phyloP scores from a whole-genome alignment of 2,113 vertebrate species.

The Nyctibius bracteatus region DNA sequence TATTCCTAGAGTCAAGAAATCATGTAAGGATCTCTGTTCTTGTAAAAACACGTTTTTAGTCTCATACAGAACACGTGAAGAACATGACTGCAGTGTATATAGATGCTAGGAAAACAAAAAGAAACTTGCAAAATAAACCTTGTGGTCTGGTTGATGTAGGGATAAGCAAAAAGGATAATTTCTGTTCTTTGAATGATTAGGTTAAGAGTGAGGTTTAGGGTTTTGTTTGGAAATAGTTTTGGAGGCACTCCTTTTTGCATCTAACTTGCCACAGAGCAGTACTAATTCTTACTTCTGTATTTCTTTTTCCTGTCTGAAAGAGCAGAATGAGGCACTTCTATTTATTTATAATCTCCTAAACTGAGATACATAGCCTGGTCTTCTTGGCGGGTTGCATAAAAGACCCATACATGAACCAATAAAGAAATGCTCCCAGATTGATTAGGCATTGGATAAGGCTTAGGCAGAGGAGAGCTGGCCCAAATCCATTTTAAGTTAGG shows the following conservation, averaged over 20 bases:
- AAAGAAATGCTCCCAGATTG: not conserved
- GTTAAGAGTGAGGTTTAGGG: not conserved
- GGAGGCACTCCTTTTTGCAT: not conserved
- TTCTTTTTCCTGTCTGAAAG: not conserved
- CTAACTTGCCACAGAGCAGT: not conserved
- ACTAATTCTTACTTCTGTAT: not conserved
- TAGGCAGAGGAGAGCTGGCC: not conserved
- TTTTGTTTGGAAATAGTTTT: not conserved
- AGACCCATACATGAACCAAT: not conserved
- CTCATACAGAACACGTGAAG: not conserved
- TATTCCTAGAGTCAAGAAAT: not conserved
- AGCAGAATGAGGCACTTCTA: not conserved
- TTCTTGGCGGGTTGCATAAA: not conserved
- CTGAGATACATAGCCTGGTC: not conserved
- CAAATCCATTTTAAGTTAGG: not conserved
- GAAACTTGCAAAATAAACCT: not conserved
- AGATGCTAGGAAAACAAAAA: not conserved
- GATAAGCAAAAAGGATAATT: not conserved
- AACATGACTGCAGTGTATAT: not conserved
- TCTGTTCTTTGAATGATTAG: not conserved
- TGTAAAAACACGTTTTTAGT: not conserved
- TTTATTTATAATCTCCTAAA: conserved; percentile 15
- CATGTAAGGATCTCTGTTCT: not conserved
- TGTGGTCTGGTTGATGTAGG: not conserved
- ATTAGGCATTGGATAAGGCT: not conserved